phyloP scores from a whole-genome alignment of 2,797 vertebrate species.

The Luscinia luscinia region DNA sequence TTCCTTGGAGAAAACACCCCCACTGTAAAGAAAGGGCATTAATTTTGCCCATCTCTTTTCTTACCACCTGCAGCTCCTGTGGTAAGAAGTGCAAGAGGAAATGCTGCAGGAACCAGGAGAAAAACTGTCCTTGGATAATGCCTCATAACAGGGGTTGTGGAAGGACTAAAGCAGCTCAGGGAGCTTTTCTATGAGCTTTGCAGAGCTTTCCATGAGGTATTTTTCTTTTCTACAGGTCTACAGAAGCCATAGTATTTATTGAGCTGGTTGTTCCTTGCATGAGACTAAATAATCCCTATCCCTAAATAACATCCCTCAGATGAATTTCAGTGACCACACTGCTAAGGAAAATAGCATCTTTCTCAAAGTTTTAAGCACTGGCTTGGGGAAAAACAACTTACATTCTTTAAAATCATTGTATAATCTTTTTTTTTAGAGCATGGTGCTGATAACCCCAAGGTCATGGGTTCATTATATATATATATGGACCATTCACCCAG shows the following conservation, averaged over 20 bases:
- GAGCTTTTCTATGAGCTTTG: not conserved
- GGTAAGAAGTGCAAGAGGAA: not conserved
- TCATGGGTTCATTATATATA: not conserved
- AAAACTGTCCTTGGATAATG: not conserved
- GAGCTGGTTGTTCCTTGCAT: not conserved
- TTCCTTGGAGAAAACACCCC: not conserved
- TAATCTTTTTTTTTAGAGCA: not conserved
- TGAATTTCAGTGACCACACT: not conserved
- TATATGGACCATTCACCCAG: not conserved
- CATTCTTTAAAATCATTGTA: not conserved
- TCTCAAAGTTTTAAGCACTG: not conserved
- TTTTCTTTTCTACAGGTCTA: not conserved
- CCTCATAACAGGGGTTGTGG: not conserved
- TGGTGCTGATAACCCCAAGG: not conserved
- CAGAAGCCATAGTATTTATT: not conserved
- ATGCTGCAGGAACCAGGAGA: not conserved
- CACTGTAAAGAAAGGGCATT: not conserved
- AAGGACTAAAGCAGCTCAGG: not conserved
- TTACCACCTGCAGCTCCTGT: not conserved
- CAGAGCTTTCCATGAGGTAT: not conserved
- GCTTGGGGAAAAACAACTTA: not conserved
- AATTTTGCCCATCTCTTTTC: not conserved
- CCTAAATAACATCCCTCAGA: not conserved
- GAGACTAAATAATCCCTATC: not conserved
- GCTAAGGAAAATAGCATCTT: not conserved